A percentile compares a stretch with the other conserved stretches of the same genome.
Conservation (phyloP, 2,113 vertebrate species). For the Thymallus thymallus region DNA sequence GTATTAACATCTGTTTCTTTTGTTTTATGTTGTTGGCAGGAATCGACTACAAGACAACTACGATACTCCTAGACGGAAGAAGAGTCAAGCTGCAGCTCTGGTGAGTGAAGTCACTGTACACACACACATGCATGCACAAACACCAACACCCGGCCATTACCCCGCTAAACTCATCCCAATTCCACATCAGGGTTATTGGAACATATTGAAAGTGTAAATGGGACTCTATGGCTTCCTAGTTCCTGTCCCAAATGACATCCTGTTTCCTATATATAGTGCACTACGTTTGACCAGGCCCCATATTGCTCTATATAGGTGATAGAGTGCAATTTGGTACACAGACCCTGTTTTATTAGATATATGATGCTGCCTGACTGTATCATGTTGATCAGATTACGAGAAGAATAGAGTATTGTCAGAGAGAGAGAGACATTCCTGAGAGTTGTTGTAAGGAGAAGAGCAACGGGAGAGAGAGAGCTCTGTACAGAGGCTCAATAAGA, state of each 20-base stretch:
- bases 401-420: background rate
- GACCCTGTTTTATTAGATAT: no score
- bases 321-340: no score
- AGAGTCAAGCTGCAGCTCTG: slow-evolving; percentile 83
- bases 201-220: background rate
- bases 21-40: slow-evolving; percentile 59
- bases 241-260: background rate
- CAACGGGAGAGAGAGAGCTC: background rate
- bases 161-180: background rate
- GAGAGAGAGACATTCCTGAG: background rate
- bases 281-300: no score
- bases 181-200: background rate
- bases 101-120: slow-evolving; percentile 44
- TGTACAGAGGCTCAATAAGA: background rate
- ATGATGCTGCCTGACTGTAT: background rate
- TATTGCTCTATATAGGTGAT: no score
- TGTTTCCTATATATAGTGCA: no score
- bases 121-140: background rate
- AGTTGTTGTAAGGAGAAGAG: no score
- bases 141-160: background rate
- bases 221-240: background rate
- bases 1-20: no score
- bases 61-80: slow-evolving; percentile 80
- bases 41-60: slow-evolving; percentile 83
- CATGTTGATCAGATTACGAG: slow-evolving; percentile 6